These are phyloP conservation scores for Empidonax alnorum DNA, from an alignment of 2,113 vertebrate genomes.

Conservation along the genomic window DNA sequence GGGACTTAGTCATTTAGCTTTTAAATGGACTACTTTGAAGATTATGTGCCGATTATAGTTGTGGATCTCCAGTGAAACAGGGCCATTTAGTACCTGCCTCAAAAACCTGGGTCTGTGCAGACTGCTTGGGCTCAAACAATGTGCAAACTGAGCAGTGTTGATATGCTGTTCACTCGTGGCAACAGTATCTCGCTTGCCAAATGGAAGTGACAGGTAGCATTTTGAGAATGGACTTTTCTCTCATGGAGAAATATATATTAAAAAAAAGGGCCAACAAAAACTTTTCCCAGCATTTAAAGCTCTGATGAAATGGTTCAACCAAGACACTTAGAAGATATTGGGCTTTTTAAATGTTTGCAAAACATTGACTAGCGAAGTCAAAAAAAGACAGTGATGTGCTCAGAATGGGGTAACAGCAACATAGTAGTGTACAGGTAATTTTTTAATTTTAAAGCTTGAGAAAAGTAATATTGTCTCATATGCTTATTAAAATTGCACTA, in stretches of 20 bases:
- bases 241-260: background rate
- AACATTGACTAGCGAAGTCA: background rate
- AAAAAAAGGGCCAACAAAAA: background rate
- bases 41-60: background rate
- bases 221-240: background rate
- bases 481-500: background rate
- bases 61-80: background rate
- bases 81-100: background rate
- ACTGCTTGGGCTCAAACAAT: background rate
- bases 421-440: background rate
- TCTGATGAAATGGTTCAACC: background rate
- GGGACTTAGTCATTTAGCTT: background rate
- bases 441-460: background rate
- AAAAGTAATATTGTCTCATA: background rate
- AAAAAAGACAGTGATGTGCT: background rate
- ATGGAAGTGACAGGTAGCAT: background rate
- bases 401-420: background rate
- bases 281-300: background rate
- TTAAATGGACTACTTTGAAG: background rate
- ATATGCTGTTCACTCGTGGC: background rate
- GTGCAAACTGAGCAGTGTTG: fast-evolving
- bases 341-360: background rate
- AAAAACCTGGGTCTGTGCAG: background rate
- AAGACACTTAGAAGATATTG: background rate
- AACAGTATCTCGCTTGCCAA: background rate